Conservation (phyloP, 2,797 vertebrate genomes). For the Propithecus perrieri region DNA sequence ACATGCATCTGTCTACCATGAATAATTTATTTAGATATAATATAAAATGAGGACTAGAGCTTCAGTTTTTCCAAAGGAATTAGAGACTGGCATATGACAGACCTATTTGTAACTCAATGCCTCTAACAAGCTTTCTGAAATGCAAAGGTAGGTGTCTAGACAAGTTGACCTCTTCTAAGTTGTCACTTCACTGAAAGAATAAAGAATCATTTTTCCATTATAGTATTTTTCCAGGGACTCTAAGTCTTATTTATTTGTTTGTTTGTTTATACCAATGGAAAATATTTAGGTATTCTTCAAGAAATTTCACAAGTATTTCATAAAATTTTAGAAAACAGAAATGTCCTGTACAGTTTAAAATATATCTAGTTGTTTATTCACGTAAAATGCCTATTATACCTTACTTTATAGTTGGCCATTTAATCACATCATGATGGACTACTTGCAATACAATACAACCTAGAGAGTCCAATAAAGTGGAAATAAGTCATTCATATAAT, state of each 20-base stretch:
- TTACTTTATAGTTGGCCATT: background rate
- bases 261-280: background rate
- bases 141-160: background rate
- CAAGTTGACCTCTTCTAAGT: background rate
- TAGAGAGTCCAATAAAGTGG: background rate
- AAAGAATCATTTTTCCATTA: background rate
- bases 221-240: background rate
- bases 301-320: background rate
- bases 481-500: background rate
- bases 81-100: background rate
- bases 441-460: background rate
- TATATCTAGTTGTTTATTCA: background rate
- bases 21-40: background rate
- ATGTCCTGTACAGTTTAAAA: background rate
- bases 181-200: background rate
- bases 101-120: background rate
- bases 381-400: background rate
- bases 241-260: background rate
- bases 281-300: background rate
- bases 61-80: background rate
- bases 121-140: background rate
- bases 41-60: background rate
- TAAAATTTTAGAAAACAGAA: background rate
- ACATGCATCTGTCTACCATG: background rate
- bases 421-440: background rate